Base-by-base conservation (phyloP, 2,113 vertebrate species). In the Nothobranchius kuhntae region DNA sequence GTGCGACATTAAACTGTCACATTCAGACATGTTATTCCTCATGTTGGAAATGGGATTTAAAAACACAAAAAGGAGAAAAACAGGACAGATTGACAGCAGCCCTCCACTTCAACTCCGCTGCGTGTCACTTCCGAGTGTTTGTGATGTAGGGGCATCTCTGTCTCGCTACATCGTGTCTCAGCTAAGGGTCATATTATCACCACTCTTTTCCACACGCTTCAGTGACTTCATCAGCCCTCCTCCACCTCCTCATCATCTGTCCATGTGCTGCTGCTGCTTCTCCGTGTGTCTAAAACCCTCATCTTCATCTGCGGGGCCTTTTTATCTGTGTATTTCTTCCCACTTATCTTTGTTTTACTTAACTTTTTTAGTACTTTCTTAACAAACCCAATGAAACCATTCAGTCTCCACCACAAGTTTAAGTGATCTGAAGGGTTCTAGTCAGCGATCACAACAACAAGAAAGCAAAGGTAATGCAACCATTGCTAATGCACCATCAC, bases 221-320 rank as follows among this genome's bases (percentile, higher is more conserved):
- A 53, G 24, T 86, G 84, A 88, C 83, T 78, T 82, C 77, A 86
- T 73, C 83, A 78, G 54, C 75, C 68, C 64, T 62, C 71, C 68
- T 79, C 83, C 84, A 73, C 86, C 83, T 81, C 85, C 77, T 85
- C 86, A 81, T 86, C 86, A 83, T 83, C 77, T 87, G 83, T 75
- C 76, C 58, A 50, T 75, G 55, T 71, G 60, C 68, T 42, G 60
- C 68, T 42, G 24, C 56, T 17, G 77, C 68, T 66, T 15, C 4
- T 67, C 63, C 61, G 67, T 78, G 63, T 71, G 52, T 75, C 46
- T 63, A 36, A 75, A 78, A n/a, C 24, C 21, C 30, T 54, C 53
- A 53, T 59, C 47, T 77, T 63, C 62, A 17, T 72, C 70, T 71
- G 6, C 14, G 17, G 54, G 64, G 44, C 12, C 60, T 52, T 46